Percentiles rank a stretch among this genome's conserved stretches.
Evolutionary conservation across 1,140 invertebrate species (phyloP).

Genomic region (Heliconius hermathena): DNA sequence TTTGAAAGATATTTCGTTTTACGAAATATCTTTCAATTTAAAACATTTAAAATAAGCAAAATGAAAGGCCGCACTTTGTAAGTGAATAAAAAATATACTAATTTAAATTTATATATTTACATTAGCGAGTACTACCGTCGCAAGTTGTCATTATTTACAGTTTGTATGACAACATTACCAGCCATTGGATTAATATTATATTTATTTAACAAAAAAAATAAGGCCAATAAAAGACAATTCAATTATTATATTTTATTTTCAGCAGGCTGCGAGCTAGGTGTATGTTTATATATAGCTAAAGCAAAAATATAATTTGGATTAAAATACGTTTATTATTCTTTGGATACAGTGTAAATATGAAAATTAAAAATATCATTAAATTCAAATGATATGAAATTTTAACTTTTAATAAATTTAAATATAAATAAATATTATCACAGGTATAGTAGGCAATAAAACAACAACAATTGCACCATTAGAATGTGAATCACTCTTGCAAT

Average conservation of each 20-base stretch:
- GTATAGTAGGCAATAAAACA: constrained; percentile 11
- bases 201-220: neutral
- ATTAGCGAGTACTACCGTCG: too few relatives aligned
- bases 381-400: constrained; percentile 12
- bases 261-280: constrained; percentile 4
- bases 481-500: neutral
- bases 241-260: constrained; percentile 1
- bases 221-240: neutral
- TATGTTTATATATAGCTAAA: constrained; percentile 8
- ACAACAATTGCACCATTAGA: neutral
- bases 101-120: too few relatives aligned
- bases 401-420: neutral
- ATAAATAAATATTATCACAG: constrained; percentile 8
- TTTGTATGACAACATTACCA: too few relatives aligned
- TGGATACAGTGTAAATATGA: neutral
- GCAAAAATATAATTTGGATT: constrained; percentile 4
- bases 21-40: too few relatives aligned
- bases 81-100: too few relatives aligned
- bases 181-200: too few relatives aligned
- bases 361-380: neutral
- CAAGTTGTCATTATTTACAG: too few relatives aligned
- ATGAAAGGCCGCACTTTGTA: too few relatives aligned
- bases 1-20: too few relatives aligned
- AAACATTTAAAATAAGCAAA: too few relatives aligned
- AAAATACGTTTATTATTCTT: neutral